Conservation (phyloP, 2,888 invertebrate genomes). For the Biston stratarius region DNA sequence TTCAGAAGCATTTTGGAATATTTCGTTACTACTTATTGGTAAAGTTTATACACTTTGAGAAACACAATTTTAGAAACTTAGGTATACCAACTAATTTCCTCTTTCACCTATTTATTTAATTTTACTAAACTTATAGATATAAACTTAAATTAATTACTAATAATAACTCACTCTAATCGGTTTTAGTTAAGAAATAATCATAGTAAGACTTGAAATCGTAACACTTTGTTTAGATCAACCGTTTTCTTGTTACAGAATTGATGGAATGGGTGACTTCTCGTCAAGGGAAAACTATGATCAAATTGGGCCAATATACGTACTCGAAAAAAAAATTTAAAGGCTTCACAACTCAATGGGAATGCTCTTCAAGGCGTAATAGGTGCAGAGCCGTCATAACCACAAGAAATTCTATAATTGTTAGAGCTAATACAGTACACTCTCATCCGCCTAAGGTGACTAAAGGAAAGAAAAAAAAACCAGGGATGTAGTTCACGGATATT, state of each 20-base stretch:
- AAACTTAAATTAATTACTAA: too few relatives aligned
- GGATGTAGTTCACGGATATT: too few relatives aligned
- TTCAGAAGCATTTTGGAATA: too few relatives aligned
- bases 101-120: too few relatives aligned
- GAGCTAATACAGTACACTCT: neutral
- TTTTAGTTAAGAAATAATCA: too few relatives aligned
- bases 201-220: too few relatives aligned
- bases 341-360: constrained; percentile 12
- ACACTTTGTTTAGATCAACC: neutral
- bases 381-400: constrained; percentile 14
- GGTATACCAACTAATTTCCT: too few relatives aligned
- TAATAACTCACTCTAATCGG: too few relatives aligned
- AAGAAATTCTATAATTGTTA: constrained; percentile 8
- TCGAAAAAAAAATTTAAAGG: constrained; percentile 17
- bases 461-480: neutral
- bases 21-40: too few relatives aligned
- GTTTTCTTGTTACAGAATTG: neutral
- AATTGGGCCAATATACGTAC: constrained; percentile 13
- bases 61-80: too few relatives aligned
- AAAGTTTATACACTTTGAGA: too few relatives aligned
- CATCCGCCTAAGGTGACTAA: constrained; percentile 10
- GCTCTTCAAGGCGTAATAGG: constrained; percentile 15
- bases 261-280: constrained; percentile 7
- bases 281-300: constrained; percentile 5
- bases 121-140: too few relatives aligned